Evolutionary conservation across 92 coral and sea anemone genomes (phyloP).

Genomic region (Metridium senile): DNA sequence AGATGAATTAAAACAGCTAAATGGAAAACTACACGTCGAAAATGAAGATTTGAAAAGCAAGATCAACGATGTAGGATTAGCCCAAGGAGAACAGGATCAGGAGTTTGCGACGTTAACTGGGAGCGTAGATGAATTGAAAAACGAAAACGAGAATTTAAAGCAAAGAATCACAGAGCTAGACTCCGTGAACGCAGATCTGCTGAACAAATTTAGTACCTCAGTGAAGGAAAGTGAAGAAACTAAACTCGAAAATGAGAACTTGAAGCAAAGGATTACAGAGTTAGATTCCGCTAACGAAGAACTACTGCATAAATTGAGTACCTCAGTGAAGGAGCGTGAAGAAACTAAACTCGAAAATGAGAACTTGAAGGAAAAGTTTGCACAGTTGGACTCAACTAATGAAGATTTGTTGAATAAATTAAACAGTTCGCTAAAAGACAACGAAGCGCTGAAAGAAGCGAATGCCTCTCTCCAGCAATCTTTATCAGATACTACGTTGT

Average conservation of each 20-base stretch:
- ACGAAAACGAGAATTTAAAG: slow-evolving; percentile 19
- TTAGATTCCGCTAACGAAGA: slow-evolving; percentile 20
- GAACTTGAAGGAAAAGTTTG: slow-evolving; percentile 24
- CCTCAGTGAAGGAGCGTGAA: background rate
- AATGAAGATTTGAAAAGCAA: slow-evolving; percentile 30
- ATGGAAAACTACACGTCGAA: slow-evolving; percentile 26
- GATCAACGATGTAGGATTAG: slow-evolving; percentile 4
- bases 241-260: slow-evolving; percentile 11
- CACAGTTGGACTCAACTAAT: background rate
- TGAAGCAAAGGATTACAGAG: slow-evolving; percentile 3
- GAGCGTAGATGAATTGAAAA: background rate
- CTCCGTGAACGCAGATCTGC: slow-evolving; percentile 29
- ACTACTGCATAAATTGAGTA: background rate
- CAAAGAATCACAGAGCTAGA: background rate
- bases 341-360: slow-evolving; percentile 11
- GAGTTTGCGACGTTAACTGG: background rate
- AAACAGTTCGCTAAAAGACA: background rate
- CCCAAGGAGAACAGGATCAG: slow-evolving; percentile 2
- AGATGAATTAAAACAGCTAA: slow-evolving; percentile 27
- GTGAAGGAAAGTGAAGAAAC: background rate
- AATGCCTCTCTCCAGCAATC: slow-evolving; percentile 25
- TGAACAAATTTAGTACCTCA: background rate
- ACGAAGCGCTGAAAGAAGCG: slow-evolving; percentile 27
- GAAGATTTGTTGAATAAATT: background rate
- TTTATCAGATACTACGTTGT: slow-evolving; percentile 31